phyloP scores from a whole-genome alignment of 2,888 invertebrate species.

The Tetragnatha montana region DNA sequence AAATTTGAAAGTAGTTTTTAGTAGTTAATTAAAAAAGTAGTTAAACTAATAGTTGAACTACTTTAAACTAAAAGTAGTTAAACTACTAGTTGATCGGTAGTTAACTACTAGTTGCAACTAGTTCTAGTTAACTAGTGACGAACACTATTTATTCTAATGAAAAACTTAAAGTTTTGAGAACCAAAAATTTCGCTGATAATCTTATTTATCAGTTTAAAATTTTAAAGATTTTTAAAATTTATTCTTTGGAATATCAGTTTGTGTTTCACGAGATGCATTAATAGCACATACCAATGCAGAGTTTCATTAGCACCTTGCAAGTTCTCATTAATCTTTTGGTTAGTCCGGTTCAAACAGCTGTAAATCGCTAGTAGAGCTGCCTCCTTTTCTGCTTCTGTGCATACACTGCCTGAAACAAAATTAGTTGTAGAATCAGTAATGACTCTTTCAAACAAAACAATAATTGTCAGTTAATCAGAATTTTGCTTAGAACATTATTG shows the following conservation, averaged over 20 bases:
- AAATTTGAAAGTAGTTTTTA: too few relatives aligned
- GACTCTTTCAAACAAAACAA: not conserved
- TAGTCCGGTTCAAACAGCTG: constrained; percentile 18
- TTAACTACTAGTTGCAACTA: too few relatives aligned
- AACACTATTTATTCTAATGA: too few relatives aligned
- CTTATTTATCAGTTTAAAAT: not conserved
- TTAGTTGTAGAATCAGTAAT: not conserved
- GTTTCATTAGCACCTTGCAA: not conserved
- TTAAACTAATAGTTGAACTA: too few relatives aligned
- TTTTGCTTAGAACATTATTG: not conserved
- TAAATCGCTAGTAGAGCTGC: not conserved
- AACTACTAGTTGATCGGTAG: too few relatives aligned
- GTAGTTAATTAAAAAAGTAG: too few relatives aligned
- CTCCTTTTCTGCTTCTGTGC: not conserved
- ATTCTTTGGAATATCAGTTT: not conserved
- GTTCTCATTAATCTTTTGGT: not conserved
- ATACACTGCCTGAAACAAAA: constrained; percentile 1
- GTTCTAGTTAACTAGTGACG: too few relatives aligned
- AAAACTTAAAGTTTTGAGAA: too few relatives aligned
- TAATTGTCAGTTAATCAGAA: not conserved
- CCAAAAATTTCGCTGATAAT: not conserved
- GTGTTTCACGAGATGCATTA: not conserved
- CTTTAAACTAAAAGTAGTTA: too few relatives aligned
- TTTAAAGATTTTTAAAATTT: not conserved
- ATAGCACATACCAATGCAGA: constrained; percentile 7